phyloP scores from a whole-genome alignment of 2,113 vertebrate species.

The Coreoperca whiteheadi region DNA sequence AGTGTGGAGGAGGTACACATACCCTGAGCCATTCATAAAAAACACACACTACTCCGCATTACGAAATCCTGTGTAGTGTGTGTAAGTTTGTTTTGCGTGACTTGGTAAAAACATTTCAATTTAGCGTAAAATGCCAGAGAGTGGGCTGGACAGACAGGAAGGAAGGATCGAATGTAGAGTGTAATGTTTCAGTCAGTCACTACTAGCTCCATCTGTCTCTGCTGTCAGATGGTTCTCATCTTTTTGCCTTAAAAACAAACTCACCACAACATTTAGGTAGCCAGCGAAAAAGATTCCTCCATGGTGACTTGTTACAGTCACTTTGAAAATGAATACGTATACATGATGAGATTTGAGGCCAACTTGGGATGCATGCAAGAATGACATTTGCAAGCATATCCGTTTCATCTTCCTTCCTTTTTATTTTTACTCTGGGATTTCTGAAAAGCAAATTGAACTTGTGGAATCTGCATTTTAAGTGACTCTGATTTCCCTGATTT shows the following conservation, averaged over 20 bases:
- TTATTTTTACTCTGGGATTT: slow-evolving; percentile 1
- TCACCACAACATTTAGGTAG: not conserved
- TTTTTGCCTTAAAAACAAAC: slow-evolving; percentile 1
- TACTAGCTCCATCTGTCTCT: slow-evolving; percentile 65
- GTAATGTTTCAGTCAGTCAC: slow-evolving; percentile 49
- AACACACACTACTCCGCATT: slow-evolving; percentile 5
- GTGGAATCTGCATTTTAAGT: slow-evolving; percentile 12
- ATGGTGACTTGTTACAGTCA: not conserved
- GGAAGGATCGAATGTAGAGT: slow-evolving; percentile 34
- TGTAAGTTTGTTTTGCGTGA: not conserved
- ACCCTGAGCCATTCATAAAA: slow-evolving; percentile 39
- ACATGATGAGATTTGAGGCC: not conserved
- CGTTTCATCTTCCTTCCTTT: not conserved
- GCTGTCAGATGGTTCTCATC: slow-evolving; percentile 23
- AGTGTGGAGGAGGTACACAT: slow-evolving; percentile 27
- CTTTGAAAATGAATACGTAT: not conserved
- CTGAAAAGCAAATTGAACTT: slow-evolving; percentile 9
- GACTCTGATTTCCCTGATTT: slow-evolving; percentile 6
- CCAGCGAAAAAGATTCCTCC: not conserved
- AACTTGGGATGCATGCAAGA: not conserved
- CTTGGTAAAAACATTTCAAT: not conserved
- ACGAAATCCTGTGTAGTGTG: slow-evolving; percentile 7
- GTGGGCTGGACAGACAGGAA: slow-evolving; percentile 16
- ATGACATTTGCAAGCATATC: not conserved
- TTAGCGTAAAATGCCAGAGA: slow-evolving; percentile 17